These are phyloP conservation scores for Nothocercus julius DNA, from an alignment of 2,113 vertebrate species.

Conservation along the genomic window DNA sequence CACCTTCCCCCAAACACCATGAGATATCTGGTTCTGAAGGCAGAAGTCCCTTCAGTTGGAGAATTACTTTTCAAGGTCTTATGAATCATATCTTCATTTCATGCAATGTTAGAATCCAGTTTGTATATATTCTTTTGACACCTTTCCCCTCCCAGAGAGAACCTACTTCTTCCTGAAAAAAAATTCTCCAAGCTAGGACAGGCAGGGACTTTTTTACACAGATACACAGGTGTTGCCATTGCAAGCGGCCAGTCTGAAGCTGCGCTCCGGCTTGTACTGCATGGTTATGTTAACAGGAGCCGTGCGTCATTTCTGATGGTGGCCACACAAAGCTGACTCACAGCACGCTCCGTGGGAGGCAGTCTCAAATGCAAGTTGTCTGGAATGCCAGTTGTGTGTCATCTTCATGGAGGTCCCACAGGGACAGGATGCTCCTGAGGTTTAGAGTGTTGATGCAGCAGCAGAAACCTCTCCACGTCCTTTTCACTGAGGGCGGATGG, in stretches of 20 bases:
- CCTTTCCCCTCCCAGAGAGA: neutral
- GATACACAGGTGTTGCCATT: neutral
- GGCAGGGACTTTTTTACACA: neutral
- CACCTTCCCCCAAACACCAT: neutral
- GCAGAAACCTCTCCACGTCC: neutral
- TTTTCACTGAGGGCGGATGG: neutral
- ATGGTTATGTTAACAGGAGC: neutral
- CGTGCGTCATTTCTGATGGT: neutral
- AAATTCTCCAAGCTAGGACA: neutral
- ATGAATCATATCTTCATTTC: neutral
- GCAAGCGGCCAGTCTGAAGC: neutral
- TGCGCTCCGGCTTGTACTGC: neutral
- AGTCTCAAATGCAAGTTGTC: neutral
- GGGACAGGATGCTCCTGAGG: neutral
- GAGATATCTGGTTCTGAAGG: neutral
- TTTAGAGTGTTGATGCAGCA: neutral
- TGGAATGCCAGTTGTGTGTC: neutral
- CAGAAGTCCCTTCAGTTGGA: neutral
- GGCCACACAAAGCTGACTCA: conserved; percentile 1
- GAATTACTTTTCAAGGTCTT: neutral
- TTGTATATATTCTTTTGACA: neutral
- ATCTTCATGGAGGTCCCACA: neutral
- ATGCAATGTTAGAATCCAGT: neutral
- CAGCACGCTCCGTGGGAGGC: neutral
- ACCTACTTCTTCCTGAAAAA: conserved; percentile 2